Evolutionary conservation across 2,888 invertebrate species (phyloP).

Genomic region (Tholera decimalis): DNA sequence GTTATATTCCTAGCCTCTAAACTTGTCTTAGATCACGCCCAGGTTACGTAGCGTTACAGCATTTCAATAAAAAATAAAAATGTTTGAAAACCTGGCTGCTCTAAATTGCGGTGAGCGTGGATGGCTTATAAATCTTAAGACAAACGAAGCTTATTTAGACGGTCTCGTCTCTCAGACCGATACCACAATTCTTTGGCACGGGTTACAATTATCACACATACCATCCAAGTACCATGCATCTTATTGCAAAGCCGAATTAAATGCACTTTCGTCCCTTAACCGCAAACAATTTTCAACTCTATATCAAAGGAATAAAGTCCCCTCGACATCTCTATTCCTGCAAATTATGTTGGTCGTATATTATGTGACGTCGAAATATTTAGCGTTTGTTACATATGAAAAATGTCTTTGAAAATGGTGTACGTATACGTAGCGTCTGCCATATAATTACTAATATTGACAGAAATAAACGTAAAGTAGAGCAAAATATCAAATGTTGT

Average conservation of each 20-base stretch:
- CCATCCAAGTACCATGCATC: slow-evolving; percentile 66
- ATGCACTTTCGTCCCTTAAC: slow-evolving; percentile 46
- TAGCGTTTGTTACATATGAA: slow-evolving; percentile 45
- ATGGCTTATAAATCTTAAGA: slow-evolving; percentile 54
- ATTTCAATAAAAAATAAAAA: slow-evolving; percentile 39
- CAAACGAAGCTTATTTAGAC: slow-evolving; percentile 50
- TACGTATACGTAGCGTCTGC: slow-evolving; percentile 27
- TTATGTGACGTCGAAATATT: slow-evolving; percentile 46
- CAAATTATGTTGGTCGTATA: slow-evolving; percentile 29
- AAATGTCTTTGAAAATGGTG: slow-evolving; percentile 56
- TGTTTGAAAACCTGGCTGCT: slow-evolving; percentile 28
- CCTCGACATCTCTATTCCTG: not conserved
- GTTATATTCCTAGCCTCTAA: slow-evolving; percentile 51
- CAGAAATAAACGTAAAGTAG: slow-evolving; percentile 50
- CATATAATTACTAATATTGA: slow-evolving; percentile 23
- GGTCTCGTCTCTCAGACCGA: slow-evolving; percentile 35
- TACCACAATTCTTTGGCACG: slow-evolving; percentile 73
- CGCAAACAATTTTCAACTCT: slow-evolving; percentile 63
- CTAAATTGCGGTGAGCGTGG: slow-evolving; percentile 25
- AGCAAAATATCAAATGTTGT: slow-evolving; percentile 33
- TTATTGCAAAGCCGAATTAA: slow-evolving; percentile 63
- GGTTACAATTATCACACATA: slow-evolving; percentile 71
- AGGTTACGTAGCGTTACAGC: slow-evolving; percentile 29
- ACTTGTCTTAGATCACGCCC: slow-evolving; percentile 49
- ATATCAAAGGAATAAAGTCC: slow-evolving; percentile 61